Conservation (phyloP, 2,113 vertebrate species). For the Eulemur rufifrons region DNA sequence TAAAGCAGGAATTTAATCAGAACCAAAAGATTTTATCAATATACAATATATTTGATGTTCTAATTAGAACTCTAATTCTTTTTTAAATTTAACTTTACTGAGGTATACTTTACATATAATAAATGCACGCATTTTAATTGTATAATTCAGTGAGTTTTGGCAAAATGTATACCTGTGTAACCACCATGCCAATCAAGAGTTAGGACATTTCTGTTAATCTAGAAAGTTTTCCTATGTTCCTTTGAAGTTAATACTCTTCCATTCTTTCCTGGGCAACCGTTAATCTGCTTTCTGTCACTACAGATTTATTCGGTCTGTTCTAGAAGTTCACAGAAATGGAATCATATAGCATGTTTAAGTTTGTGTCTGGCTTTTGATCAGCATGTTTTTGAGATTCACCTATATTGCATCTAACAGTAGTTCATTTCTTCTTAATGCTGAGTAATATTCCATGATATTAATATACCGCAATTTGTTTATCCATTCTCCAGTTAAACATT, state of each 20-base stretch:
- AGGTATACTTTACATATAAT: neutral
- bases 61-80: neutral
- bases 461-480: neutral
- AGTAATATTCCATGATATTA: neutral
- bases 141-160: neutral
- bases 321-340: neutral
- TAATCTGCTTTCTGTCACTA: neutral
- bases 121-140: neutral
- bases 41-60: neutral
- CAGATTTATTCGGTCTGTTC: neutral
- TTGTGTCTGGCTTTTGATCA: neutral
- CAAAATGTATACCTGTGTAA: neutral
- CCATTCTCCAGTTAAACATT: slow-evolving; percentile 26
- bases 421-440: neutral
- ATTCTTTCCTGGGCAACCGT: neutral
- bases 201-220: slow-evolving; percentile 4
- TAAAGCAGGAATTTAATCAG: neutral
- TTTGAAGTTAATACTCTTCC: neutral
- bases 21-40: neutral
- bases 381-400: slow-evolving; percentile 11
- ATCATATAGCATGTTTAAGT: neutral
- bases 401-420: neutral
- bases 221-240: neutral
- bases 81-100: neutral
- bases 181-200: neutral